These are phyloP conservation scores for Xestia rhomboidea DNA, from an alignment of 2,888 invertebrate genomes.

Conservation along the genomic window DNA sequence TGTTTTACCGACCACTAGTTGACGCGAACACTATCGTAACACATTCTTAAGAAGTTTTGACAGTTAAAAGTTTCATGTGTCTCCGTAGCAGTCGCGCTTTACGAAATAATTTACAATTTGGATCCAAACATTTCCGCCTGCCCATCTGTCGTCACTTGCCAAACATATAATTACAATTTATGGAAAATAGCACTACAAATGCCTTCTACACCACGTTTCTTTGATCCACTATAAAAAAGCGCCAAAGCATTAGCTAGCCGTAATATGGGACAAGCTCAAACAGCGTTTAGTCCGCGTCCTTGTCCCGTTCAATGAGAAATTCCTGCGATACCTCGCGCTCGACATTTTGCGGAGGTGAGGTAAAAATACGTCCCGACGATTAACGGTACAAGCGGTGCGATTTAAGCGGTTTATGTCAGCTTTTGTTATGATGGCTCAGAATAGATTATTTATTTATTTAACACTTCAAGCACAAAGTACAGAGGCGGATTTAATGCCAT, in stretches of 20 bases:
- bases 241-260: constrained; percentile 22
- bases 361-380: constrained; percentile 75
- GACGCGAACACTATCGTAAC: background rate
- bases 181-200: background rate
- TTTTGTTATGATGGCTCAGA: background rate
- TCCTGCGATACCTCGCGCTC: constrained; percentile 75
- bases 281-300: constrained; percentile 55
- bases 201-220: background rate
- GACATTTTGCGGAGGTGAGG: constrained; percentile 75
- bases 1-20: background rate
- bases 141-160: background rate
- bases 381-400: constrained; percentile 56
- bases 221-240: constrained; percentile 13
- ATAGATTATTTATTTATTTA: too few species aligned
- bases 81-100: background rate
- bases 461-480: too few species aligned
- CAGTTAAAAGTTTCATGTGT: background rate
- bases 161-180: background rate
- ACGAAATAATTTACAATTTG: background rate
- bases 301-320: constrained; percentile 79
- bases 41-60: background rate
- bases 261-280: constrained; percentile 58
- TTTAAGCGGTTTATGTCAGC: background rate
- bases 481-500: too few species aligned
- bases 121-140: background rate